Evolutionary conservation across 1,140 invertebrate genomes (phyloP).

Genomic region (Leptonema lineaticorne): DNA sequence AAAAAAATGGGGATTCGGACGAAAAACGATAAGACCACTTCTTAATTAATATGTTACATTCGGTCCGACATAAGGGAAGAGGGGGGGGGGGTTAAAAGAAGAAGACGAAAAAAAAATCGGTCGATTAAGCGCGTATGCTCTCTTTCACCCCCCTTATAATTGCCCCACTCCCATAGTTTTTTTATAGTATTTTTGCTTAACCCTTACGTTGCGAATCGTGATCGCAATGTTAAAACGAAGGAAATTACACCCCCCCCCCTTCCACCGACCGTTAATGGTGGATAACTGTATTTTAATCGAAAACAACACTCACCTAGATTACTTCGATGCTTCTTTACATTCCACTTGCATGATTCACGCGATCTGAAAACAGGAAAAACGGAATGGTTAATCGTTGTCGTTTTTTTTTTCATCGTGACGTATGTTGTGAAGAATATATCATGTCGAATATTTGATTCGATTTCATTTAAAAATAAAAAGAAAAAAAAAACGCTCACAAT

Average conservation of each 20-base stretch:
- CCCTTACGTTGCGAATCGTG: background rate
- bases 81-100: too few species aligned
- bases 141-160: too few species aligned
- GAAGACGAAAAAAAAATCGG: background rate
- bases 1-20: background rate
- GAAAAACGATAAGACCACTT: conserved; percentile 10
- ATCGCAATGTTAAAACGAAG: background rate
- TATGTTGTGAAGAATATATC: too few species aligned
- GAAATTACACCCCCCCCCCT: background rate
- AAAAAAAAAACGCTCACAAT: too few species aligned
- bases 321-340: background rate
- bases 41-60: conserved; percentile 15
- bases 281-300: conserved; percentile 3
- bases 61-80: too few species aligned
- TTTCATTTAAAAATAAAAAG: too few species aligned
- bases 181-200: background rate
- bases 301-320: conserved; percentile 6
- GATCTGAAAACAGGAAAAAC: conserved; percentile 25
- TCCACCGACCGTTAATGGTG: background rate
- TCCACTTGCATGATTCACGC: conserved; percentile 29
- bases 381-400: too few species aligned
- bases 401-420: too few species aligned
- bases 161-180: too few species aligned
- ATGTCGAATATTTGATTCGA: too few species aligned
- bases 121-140: background rate